Percentiles rank a stretch among this genome's conserved stretches.
phyloP scores from a whole-genome alignment of 2,888 invertebrate species.

The Drosophila borealis region DNA sequence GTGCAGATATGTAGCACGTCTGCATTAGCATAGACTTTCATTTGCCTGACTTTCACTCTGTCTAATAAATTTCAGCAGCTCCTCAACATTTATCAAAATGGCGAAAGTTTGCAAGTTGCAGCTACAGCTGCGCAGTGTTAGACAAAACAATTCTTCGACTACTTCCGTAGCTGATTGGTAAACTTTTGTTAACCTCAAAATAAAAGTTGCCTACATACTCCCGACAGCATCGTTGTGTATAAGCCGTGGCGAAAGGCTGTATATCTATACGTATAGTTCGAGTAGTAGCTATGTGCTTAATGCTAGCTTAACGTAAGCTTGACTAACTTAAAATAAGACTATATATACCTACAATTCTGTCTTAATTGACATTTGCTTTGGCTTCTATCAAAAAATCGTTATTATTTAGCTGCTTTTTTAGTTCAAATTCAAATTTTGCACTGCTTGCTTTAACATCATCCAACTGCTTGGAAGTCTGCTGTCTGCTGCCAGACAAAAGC shows the following conservation, averaged over 20 bases:
- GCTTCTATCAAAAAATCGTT: not conserved
- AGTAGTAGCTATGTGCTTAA: too few relatives aligned
- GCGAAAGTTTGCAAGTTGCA: slow-evolving; percentile 40
- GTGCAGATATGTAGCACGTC: slow-evolving; percentile 16
- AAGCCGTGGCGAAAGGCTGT: not conserved
- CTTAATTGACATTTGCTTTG: not conserved
- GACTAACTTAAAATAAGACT: too few relatives aligned
- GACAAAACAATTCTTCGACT: slow-evolving; percentile 17
- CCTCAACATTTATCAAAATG: slow-evolving; percentile 63
- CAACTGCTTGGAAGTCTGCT: slow-evolving; percentile 10
- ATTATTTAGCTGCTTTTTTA: not conserved
- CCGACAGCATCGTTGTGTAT: slow-evolving; percentile 8
- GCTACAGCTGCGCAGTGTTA: slow-evolving; percentile 62
- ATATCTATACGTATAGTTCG: too few relatives aligned
- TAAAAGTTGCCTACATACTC: slow-evolving; percentile 8
- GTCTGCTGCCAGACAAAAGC: not conserved
- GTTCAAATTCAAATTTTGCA: not conserved
- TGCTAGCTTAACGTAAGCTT: too few relatives aligned
- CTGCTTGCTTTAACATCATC: not conserved
- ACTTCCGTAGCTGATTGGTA: slow-evolving; percentile 4
- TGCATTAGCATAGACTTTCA: slow-evolving; percentile 47
- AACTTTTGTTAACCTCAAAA: slow-evolving; percentile 19
- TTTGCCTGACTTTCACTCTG: slow-evolving; percentile 37
- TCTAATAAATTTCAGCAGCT: slow-evolving; percentile 68
- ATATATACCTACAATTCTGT: too few relatives aligned